Evolutionary conservation across 1,140 invertebrate genomes (phyloP), one percentile per base, ranked within the genome.

Genomic region (Pemphigus obesinymphae): DNA sequence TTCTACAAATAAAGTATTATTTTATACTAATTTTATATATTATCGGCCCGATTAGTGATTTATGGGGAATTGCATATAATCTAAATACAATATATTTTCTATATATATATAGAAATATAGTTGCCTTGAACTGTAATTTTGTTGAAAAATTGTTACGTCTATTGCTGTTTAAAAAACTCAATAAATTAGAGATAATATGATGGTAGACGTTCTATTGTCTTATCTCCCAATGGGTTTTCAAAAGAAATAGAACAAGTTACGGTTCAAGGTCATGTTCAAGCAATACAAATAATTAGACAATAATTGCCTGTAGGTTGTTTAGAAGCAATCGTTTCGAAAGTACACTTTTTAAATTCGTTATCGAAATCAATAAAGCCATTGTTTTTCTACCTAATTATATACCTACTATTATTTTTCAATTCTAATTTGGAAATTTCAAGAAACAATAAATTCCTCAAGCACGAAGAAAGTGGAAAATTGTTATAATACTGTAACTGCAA

Each of bases 41-140:
- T 23, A 61, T n/a, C 20, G 17, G 37, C 31, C 20, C 29, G 63
- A 43, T 68, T 68, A 43, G 63, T 68, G 61, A 68, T 8, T 40
- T 66, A 29, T 63, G 15, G 31, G 58, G 29, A 31, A 63, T 63
- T 17, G 17, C 29, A 20, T 63, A 34, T 20, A 23, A 20, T 8
- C 15, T 61, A 58, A 13, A 58, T 26, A 26, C 53, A n/a, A n/a
- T n/a, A n/a, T n/a, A n/a, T n/a, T n/a, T n/a, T n/a, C n/a, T 63
- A 34, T 29, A 34, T 63, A 13, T 63, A 66, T 66, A 37, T 34
- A 20, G 31, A 34, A 23, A 23, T 55, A 23, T 20, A 11, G 34
- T 68, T 13, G 34, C 63, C 63, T 68, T 68, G 63, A 68, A 68
- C 63, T 40, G 63, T 68, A 40, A 68, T 68, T 68, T 68, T 68